Percentiles rank a stretch among this genome's conserved stretches.
Evolutionary conservation across 2,797 vertebrate genomes (phyloP).

Genomic region (Adelosebastes latens): DNA sequence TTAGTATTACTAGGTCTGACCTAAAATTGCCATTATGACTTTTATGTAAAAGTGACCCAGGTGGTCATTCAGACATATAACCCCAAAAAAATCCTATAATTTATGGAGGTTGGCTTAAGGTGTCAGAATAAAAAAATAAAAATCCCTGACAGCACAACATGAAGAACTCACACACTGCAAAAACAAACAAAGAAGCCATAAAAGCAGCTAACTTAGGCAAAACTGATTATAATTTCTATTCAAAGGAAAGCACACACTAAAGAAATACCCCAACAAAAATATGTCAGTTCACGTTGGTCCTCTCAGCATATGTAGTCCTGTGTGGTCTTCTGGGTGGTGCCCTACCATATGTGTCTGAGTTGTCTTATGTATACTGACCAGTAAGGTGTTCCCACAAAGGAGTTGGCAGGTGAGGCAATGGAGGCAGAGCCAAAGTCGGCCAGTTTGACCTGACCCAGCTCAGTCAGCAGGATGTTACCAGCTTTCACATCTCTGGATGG

Average conservation of each 20-base stretch:
- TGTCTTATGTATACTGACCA: conserved; percentile 84
- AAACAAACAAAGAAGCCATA: not conserved
- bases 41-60: not conserved
- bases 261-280: not conserved
- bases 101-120: not conserved
- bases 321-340: not conserved
- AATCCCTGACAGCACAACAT: not conserved
- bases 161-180: not conserved
- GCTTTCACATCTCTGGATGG: conserved; percentile 96
- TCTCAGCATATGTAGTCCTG: not conserved
- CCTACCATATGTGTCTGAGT: not conserved
- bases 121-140: not conserved
- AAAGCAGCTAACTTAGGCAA: not conserved
- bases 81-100: not conserved
- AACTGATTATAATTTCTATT: not conserved
- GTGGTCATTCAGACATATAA: too few relatives aligned
- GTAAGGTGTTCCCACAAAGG: conserved; percentile 98
- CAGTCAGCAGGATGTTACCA: conserved; percentile 98
- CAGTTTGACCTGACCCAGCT: conserved; percentile 97
- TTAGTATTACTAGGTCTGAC: not conserved
- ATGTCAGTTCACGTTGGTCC: not conserved
- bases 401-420: conserved; percentile 97
- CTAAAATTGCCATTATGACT: not conserved
- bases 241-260: not conserved
- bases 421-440: conserved; percentile 99